A percentile compares a stretch with the other conserved stretches of the same genome.
phyloP scores from a whole-genome alignment of 2,797 vertebrate species.

The Myoxocephalus aenaeus region DNA sequence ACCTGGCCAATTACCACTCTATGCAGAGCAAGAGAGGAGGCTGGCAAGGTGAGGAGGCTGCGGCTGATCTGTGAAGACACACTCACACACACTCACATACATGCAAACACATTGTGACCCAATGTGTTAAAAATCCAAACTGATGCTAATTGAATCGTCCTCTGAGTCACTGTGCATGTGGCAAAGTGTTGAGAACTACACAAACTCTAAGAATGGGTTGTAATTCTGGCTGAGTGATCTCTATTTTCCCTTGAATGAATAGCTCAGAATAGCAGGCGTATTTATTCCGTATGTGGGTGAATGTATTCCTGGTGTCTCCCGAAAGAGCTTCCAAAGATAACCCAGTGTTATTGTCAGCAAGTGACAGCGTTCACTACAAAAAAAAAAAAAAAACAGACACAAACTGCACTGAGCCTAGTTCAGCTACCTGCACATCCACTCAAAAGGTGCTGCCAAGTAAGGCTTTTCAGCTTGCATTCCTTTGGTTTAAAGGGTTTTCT shows the following conservation, averaged over 20 bases:
- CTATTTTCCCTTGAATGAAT: constrained; percentile 44
- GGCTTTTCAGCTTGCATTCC: constrained; percentile 64
- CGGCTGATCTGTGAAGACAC: constrained; percentile 28
- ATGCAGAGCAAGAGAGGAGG: constrained; percentile 35
- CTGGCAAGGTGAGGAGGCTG: constrained; percentile 43
- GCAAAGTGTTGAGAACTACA: constrained; percentile 32
- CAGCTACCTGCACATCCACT: constrained; percentile 14
- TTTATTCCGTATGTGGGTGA: constrained; percentile 30
- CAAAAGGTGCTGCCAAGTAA: constrained; percentile 32
- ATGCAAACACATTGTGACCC: constrained; percentile 31
- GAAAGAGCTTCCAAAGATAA: constrained; percentile 13
- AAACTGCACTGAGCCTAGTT: constrained; percentile 10
- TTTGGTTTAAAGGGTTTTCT: constrained; percentile 39
- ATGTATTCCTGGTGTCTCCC: constrained; percentile 14
- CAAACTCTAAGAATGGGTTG: constrained; percentile 40
- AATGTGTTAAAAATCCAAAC: constrained; percentile 53
- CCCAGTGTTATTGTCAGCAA: constrained; percentile 54
- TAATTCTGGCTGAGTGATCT: constrained; percentile 18
- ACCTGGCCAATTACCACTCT: constrained; percentile 64
- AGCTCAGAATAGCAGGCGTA: constrained; percentile 16
- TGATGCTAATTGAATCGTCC: constrained; percentile 55
- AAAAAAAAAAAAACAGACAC: constrained; percentile 18
- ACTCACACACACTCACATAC: constrained; percentile 5
- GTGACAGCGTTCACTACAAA: constrained; percentile 48
- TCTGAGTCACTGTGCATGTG: constrained; percentile 62